Conservation (phyloP, 2,113 vertebrate species). For the Macaca fascicularis region T2T-MFA8v1.1 NC_088388.1:70834001-70834500, state of each 20-base stretch:
- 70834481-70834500: not conserved
- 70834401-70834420: not conserved
- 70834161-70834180: not conserved
- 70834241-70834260: not conserved
- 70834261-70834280: not conserved
- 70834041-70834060: not conserved
- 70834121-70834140: slow-evolving; percentile 24
- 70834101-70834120: slow-evolving; percentile 5
- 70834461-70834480: not conserved
- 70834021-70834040: not conserved
- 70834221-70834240: slow-evolving; percentile 22
- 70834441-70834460: not conserved
- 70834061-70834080: not conserved
- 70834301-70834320: not conserved
- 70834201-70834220: not conserved
- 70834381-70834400: not conserved
- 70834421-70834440: not conserved
- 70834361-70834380: not conserved
- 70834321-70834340: not conserved
- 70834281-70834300: not conserved
- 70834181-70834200: slow-evolving; percentile 1
- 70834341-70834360: not conserved
- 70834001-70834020: slow-evolving; percentile 16
- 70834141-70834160: not conserved
- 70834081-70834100: not conserved